Evolutionary conservation across 2,797 vertebrate species (phyloP).

Genomic region (Podarcis siculus): DNA sequence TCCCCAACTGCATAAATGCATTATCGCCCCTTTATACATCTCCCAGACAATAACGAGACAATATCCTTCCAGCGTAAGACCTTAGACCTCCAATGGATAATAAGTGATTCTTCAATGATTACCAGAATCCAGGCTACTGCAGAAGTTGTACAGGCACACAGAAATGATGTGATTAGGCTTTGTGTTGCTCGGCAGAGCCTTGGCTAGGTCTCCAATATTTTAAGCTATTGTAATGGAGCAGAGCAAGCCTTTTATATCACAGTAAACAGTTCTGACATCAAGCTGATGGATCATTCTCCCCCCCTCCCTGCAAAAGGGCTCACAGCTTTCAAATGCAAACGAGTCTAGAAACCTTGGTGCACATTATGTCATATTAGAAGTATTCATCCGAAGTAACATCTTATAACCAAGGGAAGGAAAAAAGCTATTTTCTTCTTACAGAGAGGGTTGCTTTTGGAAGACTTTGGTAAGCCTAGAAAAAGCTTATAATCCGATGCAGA

Average conservation of each 20-base stretch:
- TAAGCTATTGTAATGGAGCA: not conserved
- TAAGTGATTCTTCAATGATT: constrained; percentile 19
- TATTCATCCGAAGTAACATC: constrained; percentile 11
- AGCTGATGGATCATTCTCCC: constrained; percentile 20
- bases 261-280: constrained; percentile 32
- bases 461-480: constrained; percentile 3
- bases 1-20: not conserved
- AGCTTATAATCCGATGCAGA: not conserved
- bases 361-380: not conserved
- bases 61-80: constrained; percentile 15
- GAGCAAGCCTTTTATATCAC: constrained; percentile 5
- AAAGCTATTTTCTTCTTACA: not conserved
- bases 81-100: not conserved
- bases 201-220: not conserved
- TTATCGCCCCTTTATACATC: not conserved
- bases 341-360: not conserved
- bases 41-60: not conserved
- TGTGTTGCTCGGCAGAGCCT: not conserved
- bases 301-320: constrained; percentile 5
- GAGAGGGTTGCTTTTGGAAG: constrained; percentile 8
- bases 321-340: constrained; percentile 36
- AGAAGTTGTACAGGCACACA: not conserved
- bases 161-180: constrained; percentile 20
- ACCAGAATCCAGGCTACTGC: not conserved
- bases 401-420: constrained; percentile 28